Percentiles rank a stretch among this genome's conserved stretches.
Evolutionary conservation across 1,140 invertebrate species (phyloP).

Genomic region (Pogonomyrmex barbatus): DNA sequence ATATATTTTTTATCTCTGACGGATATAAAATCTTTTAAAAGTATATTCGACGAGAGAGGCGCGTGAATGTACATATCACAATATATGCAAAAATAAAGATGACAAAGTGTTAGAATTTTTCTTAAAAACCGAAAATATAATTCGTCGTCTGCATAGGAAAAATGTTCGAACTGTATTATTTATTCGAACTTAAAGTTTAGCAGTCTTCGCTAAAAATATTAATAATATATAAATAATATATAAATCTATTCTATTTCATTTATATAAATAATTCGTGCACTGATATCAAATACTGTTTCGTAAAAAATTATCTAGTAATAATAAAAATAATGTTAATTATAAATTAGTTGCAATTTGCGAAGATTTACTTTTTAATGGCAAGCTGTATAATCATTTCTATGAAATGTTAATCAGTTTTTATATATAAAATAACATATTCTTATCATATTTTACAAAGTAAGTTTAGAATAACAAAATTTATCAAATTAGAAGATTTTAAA

Average conservation of each 20-base stretch:
- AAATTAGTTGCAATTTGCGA: slow-evolving; percentile 12
- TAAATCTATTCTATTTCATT: slow-evolving; percentile 26
- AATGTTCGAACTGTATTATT: background rate
- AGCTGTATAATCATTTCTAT: background rate
- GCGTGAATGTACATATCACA: slow-evolving; percentile 29
- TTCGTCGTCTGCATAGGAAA: background rate
- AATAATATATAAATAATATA: slow-evolving; percentile 10
- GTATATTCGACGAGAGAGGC: background rate
- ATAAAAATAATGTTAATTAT: slow-evolving; percentile 17
- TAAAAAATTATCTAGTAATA: slow-evolving; percentile 34
- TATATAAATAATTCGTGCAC: slow-evolving; percentile 54
- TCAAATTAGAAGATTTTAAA: slow-evolving; percentile 8
- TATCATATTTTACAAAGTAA: slow-evolving; percentile 7
- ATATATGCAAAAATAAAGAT: slow-evolving; percentile 6
- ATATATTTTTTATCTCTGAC: slow-evolving; percentile 30
- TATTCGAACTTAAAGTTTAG: slow-evolving; percentile 9
- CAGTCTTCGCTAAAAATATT: slow-evolving; percentile 39
- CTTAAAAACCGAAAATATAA: slow-evolving; percentile 2
- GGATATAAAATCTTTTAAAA: slow-evolving; percentile 34
- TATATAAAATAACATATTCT: background rate
- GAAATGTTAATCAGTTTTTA: slow-evolving; percentile 1
- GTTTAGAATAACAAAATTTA: background rate
- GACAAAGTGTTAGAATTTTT: background rate
- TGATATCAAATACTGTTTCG: slow-evolving; percentile 34
- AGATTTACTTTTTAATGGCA: background rate